Percentiles rank a stretch among this genome's conserved stretches.
Evolutionary conservation across 2,888 invertebrate species (phyloP).

Genomic region (Caenorhabditis doughertyi): DNA sequence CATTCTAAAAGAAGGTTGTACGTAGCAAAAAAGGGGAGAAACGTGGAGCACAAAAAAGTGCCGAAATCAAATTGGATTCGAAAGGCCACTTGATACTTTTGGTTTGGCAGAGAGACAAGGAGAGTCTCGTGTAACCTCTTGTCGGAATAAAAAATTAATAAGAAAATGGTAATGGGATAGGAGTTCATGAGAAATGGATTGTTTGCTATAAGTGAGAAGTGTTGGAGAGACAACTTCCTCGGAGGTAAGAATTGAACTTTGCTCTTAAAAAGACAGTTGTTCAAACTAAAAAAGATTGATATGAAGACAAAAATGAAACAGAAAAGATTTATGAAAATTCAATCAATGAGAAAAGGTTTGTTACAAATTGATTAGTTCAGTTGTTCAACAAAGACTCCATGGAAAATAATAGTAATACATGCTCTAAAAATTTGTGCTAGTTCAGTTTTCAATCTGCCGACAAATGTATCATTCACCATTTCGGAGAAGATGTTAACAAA

Average conservation of each 20-base stretch:
- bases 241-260: neutral
- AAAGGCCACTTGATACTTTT: conserved; percentile 67
- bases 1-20: conserved; percentile 27
- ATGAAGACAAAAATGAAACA: too few relatives aligned
- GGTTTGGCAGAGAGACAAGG: conserved; percentile 49
- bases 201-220: conserved; percentile 36
- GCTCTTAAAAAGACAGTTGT: too few relatives aligned
- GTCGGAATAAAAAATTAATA: conserved; percentile 59
- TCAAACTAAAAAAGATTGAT: too few relatives aligned
- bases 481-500: too few relatives aligned
- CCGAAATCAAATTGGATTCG: conserved; percentile 63
- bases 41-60: conserved; percentile 54
- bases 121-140: conserved; percentile 34
- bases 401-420: too few relatives aligned
- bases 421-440: too few relatives aligned
- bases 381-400: too few relatives aligned
- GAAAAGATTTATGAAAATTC: too few relatives aligned
- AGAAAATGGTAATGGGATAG: conserved; percentile 40
- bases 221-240: conserved; percentile 19
- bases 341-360: too few relatives aligned
- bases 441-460: too few relatives aligned
- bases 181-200: conserved; percentile 54
- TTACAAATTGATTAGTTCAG: too few relatives aligned
- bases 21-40: conserved; percentile 23
- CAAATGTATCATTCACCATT: too few relatives aligned